These are phyloP conservation scores for Drosophila ustulata DNA, from an alignment of 2,888 invertebrate species.

Conservation along the genomic window DNA sequence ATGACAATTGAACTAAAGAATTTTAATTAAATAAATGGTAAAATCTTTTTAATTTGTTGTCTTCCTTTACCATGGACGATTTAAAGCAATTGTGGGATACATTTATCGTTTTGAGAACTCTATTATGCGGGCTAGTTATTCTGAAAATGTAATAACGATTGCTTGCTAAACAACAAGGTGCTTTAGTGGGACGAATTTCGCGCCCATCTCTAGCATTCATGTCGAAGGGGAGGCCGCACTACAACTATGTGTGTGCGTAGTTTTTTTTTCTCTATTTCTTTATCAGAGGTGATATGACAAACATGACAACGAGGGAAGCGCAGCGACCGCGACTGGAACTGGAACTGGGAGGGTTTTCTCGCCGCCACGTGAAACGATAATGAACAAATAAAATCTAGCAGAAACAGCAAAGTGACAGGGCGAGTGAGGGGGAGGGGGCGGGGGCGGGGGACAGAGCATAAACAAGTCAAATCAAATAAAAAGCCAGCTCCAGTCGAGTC, in stretches of 20 bases:
- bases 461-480: conserved; percentile 48
- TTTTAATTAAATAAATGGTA: no score
- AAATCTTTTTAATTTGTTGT: no score
- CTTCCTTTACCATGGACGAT: no score
- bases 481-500: conserved; percentile 8
- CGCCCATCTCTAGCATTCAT: conserved; percentile 6
- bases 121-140: background rate
- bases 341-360: conserved; percentile 21
- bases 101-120: background rate
- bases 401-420: conserved; percentile 19
- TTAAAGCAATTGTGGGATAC: no score
- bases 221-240: conserved; percentile 3
- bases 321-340: background rate
- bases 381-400: conserved; percentile 59
- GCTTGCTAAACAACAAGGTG: background rate
- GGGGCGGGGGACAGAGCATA: conserved; percentile 5
- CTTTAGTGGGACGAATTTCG: background rate
- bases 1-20: no score
- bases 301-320: conserved; percentile 61
- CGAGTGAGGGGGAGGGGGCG: no score
- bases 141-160: background rate
- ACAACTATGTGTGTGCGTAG: conserved; percentile 6
- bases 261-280: conserved; percentile 51
- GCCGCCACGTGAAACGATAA: conserved; percentile 58
- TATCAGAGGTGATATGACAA: conserved; percentile 70